phyloP scores from a whole-genome alignment of 2,113 vertebrate genomes.

The Pristiophorus japonicus region DNA sequence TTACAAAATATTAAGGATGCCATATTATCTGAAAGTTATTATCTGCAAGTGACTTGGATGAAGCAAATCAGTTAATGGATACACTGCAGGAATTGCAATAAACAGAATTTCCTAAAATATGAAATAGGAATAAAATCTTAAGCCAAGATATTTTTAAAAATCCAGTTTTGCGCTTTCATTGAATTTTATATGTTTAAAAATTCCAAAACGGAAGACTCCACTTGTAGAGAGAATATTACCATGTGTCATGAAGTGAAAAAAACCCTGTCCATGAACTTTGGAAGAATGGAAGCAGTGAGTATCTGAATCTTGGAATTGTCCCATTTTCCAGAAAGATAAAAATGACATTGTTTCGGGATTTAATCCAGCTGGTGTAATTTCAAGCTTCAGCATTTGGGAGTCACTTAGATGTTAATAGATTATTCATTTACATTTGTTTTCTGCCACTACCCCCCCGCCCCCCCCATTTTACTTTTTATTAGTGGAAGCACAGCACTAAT shows the following conservation, averaged over 20 bases:
- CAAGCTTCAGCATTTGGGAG: not conserved
- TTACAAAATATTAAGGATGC: not conserved
- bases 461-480: not conserved
- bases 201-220: not conserved
- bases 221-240: not conserved
- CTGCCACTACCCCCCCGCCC: too few species aligned
- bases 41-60: not conserved
- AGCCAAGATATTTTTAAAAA: too few species aligned
- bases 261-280: not conserved
- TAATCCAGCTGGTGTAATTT: not conserved
- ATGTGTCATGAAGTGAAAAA: not conserved
- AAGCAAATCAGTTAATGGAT: not conserved
- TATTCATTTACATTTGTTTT: not conserved
- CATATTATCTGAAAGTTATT: not conserved
- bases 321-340: not conserved
- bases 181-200: not conserved
- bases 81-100: not conserved
- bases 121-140: not conserved
- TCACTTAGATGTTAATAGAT: not conserved
- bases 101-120: not conserved
- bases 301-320: not conserved
- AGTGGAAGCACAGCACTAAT: too few species aligned
- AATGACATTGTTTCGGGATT: not conserved
- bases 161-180: too few species aligned
- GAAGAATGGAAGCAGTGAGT: not conserved